Evolutionary conservation across 2,113 vertebrate genomes (phyloP).

Genomic region (Orycteropus afer): DNA sequence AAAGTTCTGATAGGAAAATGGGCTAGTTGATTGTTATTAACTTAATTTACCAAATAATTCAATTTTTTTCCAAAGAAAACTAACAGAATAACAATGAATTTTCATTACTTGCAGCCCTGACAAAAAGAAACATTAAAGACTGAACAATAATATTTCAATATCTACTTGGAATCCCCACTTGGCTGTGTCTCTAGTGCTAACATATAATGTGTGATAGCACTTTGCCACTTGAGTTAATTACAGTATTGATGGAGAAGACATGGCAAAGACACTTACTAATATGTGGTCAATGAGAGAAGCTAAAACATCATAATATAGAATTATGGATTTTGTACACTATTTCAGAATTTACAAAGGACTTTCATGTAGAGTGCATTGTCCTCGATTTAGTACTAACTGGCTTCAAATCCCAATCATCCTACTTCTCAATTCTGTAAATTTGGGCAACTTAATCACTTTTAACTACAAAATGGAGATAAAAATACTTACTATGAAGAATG

Average conservation of each 20-base stretch:
- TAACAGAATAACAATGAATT: neutral
- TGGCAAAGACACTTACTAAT: neutral
- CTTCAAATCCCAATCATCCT: neutral
- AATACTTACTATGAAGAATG: neutral
- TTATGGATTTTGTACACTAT: neutral
- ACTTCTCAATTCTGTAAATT: neutral
- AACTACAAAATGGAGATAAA: neutral
- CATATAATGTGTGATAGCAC: fast-evolving
- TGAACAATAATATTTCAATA: neutral
- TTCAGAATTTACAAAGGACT: neutral
- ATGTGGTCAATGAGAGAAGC: neutral
- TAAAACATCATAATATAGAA: neutral
- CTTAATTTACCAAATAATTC: neutral
- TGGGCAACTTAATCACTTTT: neutral
- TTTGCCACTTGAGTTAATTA: neutral
- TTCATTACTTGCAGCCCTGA: neutral
- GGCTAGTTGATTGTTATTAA: neutral
- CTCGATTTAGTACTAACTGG: neutral
- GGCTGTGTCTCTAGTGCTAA: neutral
- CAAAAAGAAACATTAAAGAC: neutral
- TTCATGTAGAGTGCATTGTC: neutral
- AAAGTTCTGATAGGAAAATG: neutral
- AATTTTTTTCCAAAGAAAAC: neutral
- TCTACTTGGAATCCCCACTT: neutral
- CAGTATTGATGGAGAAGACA: neutral